Conservation (phyloP, 1,140 invertebrate genomes). For the Luehdorfia chinensis region DNA sequence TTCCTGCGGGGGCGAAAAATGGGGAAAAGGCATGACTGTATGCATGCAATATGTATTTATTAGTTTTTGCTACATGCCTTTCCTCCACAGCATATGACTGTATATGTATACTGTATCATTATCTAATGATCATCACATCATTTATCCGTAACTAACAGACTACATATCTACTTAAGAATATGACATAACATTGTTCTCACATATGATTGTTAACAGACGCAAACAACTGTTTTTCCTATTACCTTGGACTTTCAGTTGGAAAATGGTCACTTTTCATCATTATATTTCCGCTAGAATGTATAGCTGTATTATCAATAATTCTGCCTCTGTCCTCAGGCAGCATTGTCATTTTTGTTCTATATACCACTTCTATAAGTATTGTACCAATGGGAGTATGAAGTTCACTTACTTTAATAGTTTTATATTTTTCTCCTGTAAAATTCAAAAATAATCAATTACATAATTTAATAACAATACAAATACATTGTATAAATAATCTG, state of each 20-base stretch:
- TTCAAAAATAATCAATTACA: neutral
- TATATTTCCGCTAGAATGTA: constrained; percentile 28
- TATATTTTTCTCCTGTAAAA: constrained; percentile 51
- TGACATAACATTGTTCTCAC: no score
- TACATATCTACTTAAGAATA: neutral
- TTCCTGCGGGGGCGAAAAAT: no score
- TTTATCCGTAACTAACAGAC: no score
- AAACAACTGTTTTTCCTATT: constrained; percentile 9
- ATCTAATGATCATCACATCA: no score
- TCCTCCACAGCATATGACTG: no score
- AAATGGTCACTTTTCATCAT: constrained; percentile 68
- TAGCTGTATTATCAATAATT: constrained; percentile 20
- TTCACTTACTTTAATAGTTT: constrained; percentile 61
- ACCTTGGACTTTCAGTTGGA: constrained; percentile 55
- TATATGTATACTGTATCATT: no score
- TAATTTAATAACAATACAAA: neutral
- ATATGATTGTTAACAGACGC: neutral
- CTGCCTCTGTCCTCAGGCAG: constrained; percentile 42
- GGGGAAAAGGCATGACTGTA: no score
- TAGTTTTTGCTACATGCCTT: no score
- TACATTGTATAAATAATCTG: no score
- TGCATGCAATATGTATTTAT: no score
- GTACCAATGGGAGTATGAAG: constrained; percentile 54
- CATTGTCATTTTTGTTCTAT: constrained; percentile 64
- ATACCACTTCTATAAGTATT: constrained; percentile 53